Evolutionary conservation across 1,140 invertebrate genomes (phyloP).

Genomic region (Drosophila gunungcola): DNA sequence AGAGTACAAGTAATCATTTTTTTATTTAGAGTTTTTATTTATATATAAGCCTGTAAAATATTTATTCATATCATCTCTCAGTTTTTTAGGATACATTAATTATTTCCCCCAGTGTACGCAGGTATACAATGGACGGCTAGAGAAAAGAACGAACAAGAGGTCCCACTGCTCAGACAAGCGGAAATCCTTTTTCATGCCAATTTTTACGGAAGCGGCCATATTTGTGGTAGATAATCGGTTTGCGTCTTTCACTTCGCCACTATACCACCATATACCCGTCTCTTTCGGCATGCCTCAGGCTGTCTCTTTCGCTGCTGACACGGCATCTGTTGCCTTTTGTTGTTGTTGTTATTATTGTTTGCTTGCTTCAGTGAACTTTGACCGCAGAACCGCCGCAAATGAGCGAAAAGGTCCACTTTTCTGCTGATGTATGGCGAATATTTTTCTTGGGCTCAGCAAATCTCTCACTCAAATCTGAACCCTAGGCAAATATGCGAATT

Average conservation of each 20-base stretch:
- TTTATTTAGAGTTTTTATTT: too few relatives aligned
- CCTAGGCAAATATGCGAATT: constrained; percentile 27
- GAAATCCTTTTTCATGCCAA: constrained; percentile 67
- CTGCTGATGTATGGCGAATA: constrained; percentile 62
- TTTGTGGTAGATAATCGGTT: constrained; percentile 79
- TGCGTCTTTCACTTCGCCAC: constrained; percentile 23
- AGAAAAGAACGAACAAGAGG: background rate
- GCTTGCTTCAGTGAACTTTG: constrained; percentile 61
- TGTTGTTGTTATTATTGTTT: constrained; percentile 13
- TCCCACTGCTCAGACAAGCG: constrained; percentile 53
- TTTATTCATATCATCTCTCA: too few relatives aligned
- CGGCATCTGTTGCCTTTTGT: constrained; percentile 27
- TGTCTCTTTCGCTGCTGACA: constrained; percentile 43
- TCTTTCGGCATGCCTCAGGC: background rate
- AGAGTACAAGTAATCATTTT: too few relatives aligned
- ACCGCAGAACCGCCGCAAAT: constrained; percentile 60
- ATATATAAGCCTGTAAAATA: too few relatives aligned
- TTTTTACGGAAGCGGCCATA: constrained; percentile 69
- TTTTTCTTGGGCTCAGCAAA: constrained; percentile 18
- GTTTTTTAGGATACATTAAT: too few relatives aligned
- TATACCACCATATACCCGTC: background rate
- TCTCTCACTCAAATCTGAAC: constrained; percentile 10
- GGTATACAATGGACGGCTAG: constrained; percentile 9
- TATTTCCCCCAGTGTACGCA: constrained; percentile 14
- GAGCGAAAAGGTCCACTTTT: constrained; percentile 38